Percentiles rank a stretch among this genome's conserved stretches.
These are phyloP conservation scores for Gryllus bimaculatus DNA, from an alignment of 1,140 invertebrate species.

Conservation along the genomic window DNA sequence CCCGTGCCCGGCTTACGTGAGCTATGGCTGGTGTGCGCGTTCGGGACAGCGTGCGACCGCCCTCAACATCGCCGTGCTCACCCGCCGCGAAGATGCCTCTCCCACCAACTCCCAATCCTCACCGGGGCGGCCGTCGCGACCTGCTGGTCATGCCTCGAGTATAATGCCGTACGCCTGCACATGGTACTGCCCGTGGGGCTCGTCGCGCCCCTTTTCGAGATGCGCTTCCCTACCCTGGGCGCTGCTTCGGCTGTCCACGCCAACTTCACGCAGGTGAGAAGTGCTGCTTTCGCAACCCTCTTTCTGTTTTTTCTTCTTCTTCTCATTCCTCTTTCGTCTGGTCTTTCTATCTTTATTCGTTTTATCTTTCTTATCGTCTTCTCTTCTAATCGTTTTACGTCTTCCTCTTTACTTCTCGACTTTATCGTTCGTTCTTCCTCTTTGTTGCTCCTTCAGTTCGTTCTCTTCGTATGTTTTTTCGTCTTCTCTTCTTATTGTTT, in stretches of 20 bases:
- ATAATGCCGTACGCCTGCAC: constrained; percentile 83
- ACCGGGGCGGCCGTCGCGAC: constrained; percentile 85
- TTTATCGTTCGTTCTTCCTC: too few species aligned
- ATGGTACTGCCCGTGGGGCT: constrained; percentile 49
- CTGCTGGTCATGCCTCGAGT: constrained; percentile 87
- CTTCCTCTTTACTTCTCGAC: too few species aligned
- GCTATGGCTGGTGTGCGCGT: constrained; percentile 73
- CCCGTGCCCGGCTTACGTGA: constrained; percentile 58
- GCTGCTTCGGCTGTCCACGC: constrained; percentile 68
- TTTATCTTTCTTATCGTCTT: too few species aligned
- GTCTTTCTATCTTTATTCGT: too few species aligned
- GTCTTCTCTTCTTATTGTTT: too few species aligned
- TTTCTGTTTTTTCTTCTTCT: too few species aligned
- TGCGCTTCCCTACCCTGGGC: constrained; percentile 60
- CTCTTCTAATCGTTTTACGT: too few species aligned
- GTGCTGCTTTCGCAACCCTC: too few species aligned
- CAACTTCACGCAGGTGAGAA: constrained; percentile 45
- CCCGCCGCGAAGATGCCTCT: constrained; percentile 77
- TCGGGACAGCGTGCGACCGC: constrained; percentile 90
- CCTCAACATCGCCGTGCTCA: constrained; percentile 90
- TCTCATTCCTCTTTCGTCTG: too few species aligned
- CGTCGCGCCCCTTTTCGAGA: constrained; percentile 36
- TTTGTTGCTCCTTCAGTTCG: too few species aligned
- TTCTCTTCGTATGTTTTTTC: too few species aligned
- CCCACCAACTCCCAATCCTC: constrained; percentile 83